Conservation (phyloP, 2,113 vertebrate species). For the Siniperca knerii region DNA sequence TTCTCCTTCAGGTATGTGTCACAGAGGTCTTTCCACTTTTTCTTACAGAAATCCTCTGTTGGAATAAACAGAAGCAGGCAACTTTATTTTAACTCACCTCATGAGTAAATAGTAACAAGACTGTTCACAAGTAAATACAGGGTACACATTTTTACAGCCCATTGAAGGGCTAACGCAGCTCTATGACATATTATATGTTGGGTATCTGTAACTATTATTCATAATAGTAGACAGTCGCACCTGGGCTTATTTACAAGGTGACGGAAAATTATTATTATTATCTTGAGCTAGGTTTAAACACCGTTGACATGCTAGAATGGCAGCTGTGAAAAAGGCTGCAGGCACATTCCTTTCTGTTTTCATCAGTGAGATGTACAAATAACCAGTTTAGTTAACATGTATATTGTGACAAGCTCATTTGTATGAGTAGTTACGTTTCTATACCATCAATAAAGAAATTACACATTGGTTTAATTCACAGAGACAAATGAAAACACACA, state of each 20-base stretch:
- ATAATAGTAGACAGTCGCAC: background rate
- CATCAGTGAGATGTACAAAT: background rate
- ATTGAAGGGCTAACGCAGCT: background rate
- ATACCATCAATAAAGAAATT: background rate
- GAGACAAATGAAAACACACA: background rate
- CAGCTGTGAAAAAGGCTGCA: background rate
- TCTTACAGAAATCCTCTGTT: background rate
- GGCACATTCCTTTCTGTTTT: background rate
- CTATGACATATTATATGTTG: background rate
- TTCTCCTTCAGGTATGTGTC: background rate
- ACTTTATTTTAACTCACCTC: background rate
- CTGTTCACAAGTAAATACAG: background rate
- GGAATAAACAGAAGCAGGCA: background rate
- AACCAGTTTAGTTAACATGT: background rate
- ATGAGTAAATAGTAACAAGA: background rate
- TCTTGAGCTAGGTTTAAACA: background rate
- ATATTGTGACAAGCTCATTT: background rate
- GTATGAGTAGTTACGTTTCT: background rate
- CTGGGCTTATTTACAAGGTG: background rate
- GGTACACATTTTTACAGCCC: background rate
- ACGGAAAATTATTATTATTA: background rate
- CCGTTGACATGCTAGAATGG: background rate
- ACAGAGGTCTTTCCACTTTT: background rate
- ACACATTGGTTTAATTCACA: background rate
- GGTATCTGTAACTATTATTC: background rate